Evolutionary conservation across 2,888 invertebrate genomes (phyloP), one percentile per base, ranked within the genome.

Genomic region (Germaria angustata): DNA sequence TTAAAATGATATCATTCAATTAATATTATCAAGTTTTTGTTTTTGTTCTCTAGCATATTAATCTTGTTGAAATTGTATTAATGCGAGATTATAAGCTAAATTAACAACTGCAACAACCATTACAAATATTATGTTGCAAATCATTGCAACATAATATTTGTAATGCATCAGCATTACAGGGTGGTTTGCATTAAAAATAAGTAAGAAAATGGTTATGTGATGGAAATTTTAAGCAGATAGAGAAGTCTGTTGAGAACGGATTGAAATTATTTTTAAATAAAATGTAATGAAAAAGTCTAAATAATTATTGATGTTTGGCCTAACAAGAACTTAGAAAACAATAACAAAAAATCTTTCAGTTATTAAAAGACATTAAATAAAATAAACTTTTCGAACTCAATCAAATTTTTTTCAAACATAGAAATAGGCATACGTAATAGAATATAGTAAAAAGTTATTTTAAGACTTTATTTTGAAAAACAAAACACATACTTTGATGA

Each of bases 71-170:
- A 66, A 68, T 66, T 73, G 66, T 59, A 61, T 68, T 80, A 80
- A 80, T 80, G 44, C 55, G 44, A 72, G 66, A 80, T 80, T 80
- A 73, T 57, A 80, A 53, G 51, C 15, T 20, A 65, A 46, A 8
- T 24, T 46, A 69, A 71, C 77, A 34, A 53, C n/a, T 61, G 36
- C 53, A 41, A 66, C 44, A 55, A 15, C 22, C n/a, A n/a, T 1
- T n/a, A 24, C 28, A 49, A 72, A 51, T 1, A 75, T 44, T 34
- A 24, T 24, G 28, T 72, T 59, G n/a, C n/a, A n/a, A n/a, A n/a
- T n/a, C n/a, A n/a, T n/a, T n/a, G n/a, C n/a, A n/a, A n/a, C n/a
- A n/a, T n/a, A n/a, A n/a, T n/a, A n/a, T n/a, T n/a, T n/a, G 51
- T 24, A 59, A 53, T 71, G 46, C 44, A 55, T 53, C 46, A n/a